Evolutionary conservation across 2,113 vertebrate genomes (phyloP), one percentile per base, ranked within the genome.

Genomic region (Paralichthys olivaceus): DNA sequence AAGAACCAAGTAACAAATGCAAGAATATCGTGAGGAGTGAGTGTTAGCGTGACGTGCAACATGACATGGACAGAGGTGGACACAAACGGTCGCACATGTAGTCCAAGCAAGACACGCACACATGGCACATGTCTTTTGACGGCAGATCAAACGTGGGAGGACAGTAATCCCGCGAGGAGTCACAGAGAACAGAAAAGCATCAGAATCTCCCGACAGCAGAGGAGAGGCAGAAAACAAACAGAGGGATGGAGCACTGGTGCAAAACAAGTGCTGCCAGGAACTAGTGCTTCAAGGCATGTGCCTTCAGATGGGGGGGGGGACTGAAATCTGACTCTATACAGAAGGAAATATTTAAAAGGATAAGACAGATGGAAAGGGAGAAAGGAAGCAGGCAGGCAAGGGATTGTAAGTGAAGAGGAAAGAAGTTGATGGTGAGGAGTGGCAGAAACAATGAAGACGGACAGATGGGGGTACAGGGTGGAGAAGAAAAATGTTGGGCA

Each of bases 321-420:
- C 1, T 62, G 56, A 79, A 82, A 76, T 83, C 34, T 15, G 69
- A 87, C 74, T 84, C 75, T 70, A 82, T 68, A 77, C 81, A 86
- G 67, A 88, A 60, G 72, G 83, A 89, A 90, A 88, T 88, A 88
- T 90, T 88, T 78, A 87, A 78, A 20, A 81, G 54, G 74, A 75
- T 74, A 64, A 85, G 78, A 62, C 78, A 85, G 74, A 84, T 63
- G 81, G 78, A 83, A 67, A 68, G 53, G 45, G 22, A 60, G 71
- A 47, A 75, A 53, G 61, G 63, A 64, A 22, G 43, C 43, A 55
- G 56, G 56, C 45, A 64, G 28, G 28, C 19, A 20, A 9, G 23
- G 3, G 4, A 26, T 25, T 8, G 13, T 26, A 17, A 15, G 63
- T 32, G 61, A 23, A 26, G 58, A 29, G 4, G 19, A 14, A 6